Evolutionary conservation across 2,888 invertebrate species (phyloP), one percentile per base, ranked within the genome.

Genomic region (Brachyptera putata): DNA sequence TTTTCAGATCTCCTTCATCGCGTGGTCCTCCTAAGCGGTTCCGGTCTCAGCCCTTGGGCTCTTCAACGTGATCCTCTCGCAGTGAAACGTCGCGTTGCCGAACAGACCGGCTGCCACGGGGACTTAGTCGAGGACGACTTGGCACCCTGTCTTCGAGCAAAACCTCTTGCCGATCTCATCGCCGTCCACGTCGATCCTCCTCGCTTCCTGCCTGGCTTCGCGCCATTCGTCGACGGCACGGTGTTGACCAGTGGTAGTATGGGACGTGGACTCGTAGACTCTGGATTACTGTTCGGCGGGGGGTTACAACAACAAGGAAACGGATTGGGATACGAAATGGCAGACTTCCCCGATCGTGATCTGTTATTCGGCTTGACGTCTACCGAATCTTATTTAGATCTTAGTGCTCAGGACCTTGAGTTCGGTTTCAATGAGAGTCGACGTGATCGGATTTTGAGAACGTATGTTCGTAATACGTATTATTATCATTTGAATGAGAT

Each of bases 401-500:
- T 89, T 72, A 88, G 85, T 76, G 88, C 58, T 3, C 62, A 65
- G 30, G 74, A 75, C 63, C 84, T 93, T 73, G 89, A 93, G 80
- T 89, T 91, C 73, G 96, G 96, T 64, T 87, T 97, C 75, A 88
- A 89, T 67, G 88, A 89, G 69, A 86, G 87, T 67, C 84, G 88
- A 67, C 80, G 89, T 58, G 89, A 88, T 71, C 81, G 87, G 30
- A 82, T 89, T 64, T 78, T 89, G 30, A 82, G 87, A 77, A 95
- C 94, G 53, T 90, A 91, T 76, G 95, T 96, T 64, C 84, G 95
- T 66, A 97, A 97, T 78, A 87, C 95, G 61, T 97, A 91, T 77
- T 89, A 90, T 73, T 97, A 89, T 77, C 96, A 97, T 77, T 82
- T 95, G 68, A 94, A 93, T 76, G 95, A 96, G 79, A 93, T 93